Base-by-base conservation (phyloP, 2,888 invertebrate species). In the Agrochola lychnidis region DNA sequence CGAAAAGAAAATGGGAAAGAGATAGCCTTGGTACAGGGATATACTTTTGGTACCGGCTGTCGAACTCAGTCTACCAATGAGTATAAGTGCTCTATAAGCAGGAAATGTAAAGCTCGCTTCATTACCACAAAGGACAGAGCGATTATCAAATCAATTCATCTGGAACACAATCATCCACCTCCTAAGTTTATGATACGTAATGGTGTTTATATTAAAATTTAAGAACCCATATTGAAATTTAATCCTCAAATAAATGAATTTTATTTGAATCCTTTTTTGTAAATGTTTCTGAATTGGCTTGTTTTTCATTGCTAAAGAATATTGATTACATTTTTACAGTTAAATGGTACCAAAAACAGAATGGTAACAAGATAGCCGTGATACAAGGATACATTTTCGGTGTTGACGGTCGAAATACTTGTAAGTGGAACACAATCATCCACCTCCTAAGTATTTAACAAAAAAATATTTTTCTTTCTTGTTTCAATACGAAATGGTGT, bases 361-460 rank as follows among this genome's bases (percentile, higher is more conserved):
- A n/a, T 14, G 91, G 92, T 2, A 91, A 89, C 42, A 75, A 79
- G 30, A 53, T 92, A 42, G 90, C 90, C 0, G 57, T 94, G 1
- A 67, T 92, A 1, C 73, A 90, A 3, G 90, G 91, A 0, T 93
- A 81, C 78, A 89, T 92, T 0, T 94, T 89, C 82, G 92, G 91
- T 77, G 76, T 74, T 5, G 61, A 70, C 14, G 36, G 62, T 2
- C 64, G 75, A 0, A 59, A 19, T 42, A 42, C 40, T 9, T 2
- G 2, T 48, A 72, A 53, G 51, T 30, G 7, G n/a, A 42, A 40
- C 79, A 79, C n/a, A 30, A 51, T n/a, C 79, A 79, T 22, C 30
- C 30, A 3, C 73, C 79, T 1, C 57, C 64, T 51, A 51, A 42
- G 42, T 42, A 42, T 42, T 9, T 42, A 42, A 42, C 9, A 42